These are phyloP conservation scores for Bufotes viridis DNA, from an alignment of 2,797 vertebrate genomes.

Conservation along the genomic window DNA sequence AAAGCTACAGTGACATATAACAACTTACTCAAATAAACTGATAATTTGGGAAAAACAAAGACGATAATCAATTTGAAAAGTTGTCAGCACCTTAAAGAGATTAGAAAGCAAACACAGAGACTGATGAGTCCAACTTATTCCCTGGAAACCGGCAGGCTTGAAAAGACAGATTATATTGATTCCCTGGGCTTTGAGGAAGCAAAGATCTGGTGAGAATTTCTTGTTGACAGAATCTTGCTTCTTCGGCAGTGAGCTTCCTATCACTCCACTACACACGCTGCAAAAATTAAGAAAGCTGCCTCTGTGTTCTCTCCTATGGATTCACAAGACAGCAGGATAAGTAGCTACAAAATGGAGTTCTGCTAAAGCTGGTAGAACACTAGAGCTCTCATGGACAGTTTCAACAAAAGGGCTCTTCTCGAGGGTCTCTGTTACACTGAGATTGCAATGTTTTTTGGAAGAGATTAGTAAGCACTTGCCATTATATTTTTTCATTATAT, in stretches of 20 bases:
- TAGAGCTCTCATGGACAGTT: not conserved
- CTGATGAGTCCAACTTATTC: conserved; percentile 59
- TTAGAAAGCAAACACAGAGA: conserved; percentile 60
- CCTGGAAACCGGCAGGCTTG: conserved; percentile 53
- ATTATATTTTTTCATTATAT: conserved; percentile 26
- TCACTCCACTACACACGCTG: conserved; percentile 57
- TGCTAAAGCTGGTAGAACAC: not conserved
- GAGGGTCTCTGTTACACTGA: not conserved
- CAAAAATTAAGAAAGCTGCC: conserved; percentile 39
- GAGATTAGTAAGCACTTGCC: conserved; percentile 4
- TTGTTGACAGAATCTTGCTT: conserved; percentile 48
- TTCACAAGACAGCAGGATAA: not conserved
- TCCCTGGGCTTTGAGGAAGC: conserved; percentile 63
- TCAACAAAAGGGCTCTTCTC: conserved; percentile 1
- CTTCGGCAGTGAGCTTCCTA: conserved; percentile 53
- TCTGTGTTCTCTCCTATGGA: conserved; percentile 31
- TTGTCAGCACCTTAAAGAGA: conserved; percentile 61
- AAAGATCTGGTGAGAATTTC: conserved; percentile 56
- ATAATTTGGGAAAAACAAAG: conserved; percentile 31
- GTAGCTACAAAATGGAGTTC: not conserved
- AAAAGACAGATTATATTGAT: conserved; percentile 62
- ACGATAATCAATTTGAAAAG: conserved; percentile 59
- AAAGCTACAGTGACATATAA: not conserved
- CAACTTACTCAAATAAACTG: conserved; percentile 44
- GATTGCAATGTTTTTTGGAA: conserved; percentile 24